These are phyloP conservation scores for Emys orbicularis DNA, from an alignment of 2,797 vertebrate species.

Conservation along the genomic window DNA sequence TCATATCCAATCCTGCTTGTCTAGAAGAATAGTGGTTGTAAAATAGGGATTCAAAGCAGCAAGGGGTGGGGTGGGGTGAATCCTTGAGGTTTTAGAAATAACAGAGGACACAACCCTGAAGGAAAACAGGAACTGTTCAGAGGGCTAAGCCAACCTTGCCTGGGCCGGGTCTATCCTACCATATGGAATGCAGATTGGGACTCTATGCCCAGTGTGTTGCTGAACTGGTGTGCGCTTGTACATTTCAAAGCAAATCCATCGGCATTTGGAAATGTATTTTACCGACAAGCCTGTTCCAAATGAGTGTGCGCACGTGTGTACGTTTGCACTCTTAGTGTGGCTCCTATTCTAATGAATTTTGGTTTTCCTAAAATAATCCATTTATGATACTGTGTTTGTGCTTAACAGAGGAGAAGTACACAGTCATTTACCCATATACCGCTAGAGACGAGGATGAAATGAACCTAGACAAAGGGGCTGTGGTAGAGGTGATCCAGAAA, in stretches of 20 bases:
- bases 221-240: background rate
- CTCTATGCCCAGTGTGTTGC: background rate
- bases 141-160: background rate
- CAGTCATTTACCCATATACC: slow-evolving; percentile 92
- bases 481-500: slow-evolving; percentile 97
- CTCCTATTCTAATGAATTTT: background rate
- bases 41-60: background rate
- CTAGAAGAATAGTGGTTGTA: background rate
- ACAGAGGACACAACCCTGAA: background rate
- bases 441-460: slow-evolving; percentile 97
- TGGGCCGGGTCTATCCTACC: background rate
- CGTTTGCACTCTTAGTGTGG: background rate
- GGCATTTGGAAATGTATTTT: slow-evolving; percentile 19
- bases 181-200: background rate
- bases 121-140: background rate
- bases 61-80: no score
- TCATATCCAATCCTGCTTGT: background rate
- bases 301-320: background rate
- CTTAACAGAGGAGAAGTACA: slow-evolving; percentile 93
- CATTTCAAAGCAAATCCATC: background rate
- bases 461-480: slow-evolving; percentile 92
- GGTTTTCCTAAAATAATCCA: background rate
- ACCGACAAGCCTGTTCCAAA: slow-evolving; percentile 7
- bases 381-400: slow-evolving; percentile 8
- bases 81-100: background rate